Percentiles rank a stretch among this genome's conserved stretches.
Conservation (phyloP, 2,113 vertebrate genomes). For the Myrmecophaga tridactyla region DNA sequence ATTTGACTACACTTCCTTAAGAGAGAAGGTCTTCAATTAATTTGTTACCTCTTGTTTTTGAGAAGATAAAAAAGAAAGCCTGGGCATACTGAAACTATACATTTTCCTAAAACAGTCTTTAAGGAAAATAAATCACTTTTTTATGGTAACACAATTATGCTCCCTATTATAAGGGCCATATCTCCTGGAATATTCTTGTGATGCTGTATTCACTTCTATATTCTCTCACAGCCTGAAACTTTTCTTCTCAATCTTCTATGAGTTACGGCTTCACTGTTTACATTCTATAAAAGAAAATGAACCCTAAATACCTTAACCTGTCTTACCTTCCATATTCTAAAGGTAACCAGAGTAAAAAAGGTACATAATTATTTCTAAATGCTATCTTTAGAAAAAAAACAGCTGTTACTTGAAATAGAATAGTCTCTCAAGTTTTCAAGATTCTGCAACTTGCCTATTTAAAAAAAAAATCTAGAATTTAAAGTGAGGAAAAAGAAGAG, state of each 20-base stretch:
- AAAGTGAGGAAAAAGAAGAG: slow-evolving; percentile 2
- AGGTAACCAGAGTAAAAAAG: neutral
- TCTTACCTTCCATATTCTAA: neutral
- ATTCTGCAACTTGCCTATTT: neutral
- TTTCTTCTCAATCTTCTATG: neutral
- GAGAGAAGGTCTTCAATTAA: neutral
- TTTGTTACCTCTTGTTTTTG: slow-evolving; percentile 9
- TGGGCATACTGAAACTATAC: neutral
- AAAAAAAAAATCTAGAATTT: slow-evolving; percentile 28
- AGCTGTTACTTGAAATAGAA: neutral
- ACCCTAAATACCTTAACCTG: neutral
- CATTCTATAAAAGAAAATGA: neutral
- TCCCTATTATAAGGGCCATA: neutral
- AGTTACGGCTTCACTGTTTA: slow-evolving; percentile 18
- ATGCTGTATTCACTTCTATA: neutral
- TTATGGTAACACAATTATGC: neutral
- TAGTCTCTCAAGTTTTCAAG: slow-evolving; percentile 15
- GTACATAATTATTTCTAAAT: neutral
- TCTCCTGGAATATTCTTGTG: neutral
- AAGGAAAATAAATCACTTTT: slow-evolving; percentile 1
- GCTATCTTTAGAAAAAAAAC: neutral
- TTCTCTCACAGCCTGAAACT: neutral
- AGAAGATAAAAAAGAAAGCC: neutral
- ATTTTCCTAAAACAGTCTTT: neutral
- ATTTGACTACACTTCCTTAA: neutral